Percentiles rank a stretch among this genome's conserved stretches.
Evolutionary conservation across 1,140 invertebrate genomes (phyloP).

Genomic region (Drosophila athabasca): DNA sequence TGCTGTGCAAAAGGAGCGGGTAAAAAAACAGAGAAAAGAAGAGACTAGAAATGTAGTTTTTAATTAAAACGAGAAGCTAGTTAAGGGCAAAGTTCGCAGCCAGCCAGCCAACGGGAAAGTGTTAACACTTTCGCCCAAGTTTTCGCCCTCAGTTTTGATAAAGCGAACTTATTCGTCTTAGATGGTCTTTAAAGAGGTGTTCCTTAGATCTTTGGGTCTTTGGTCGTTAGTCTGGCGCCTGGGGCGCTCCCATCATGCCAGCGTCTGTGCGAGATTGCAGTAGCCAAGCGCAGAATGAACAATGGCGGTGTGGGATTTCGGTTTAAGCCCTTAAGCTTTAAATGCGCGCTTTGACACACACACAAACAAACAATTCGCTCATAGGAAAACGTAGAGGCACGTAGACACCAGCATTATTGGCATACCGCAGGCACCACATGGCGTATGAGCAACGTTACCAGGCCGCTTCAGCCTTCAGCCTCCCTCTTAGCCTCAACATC

Average conservation of each 20-base stretch:
- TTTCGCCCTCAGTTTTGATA: background rate
- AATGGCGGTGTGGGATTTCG: conserved; percentile 63
- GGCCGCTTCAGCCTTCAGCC: no score
- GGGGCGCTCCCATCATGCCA: conserved; percentile 11
- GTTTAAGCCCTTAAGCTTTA: conserved; percentile 65
- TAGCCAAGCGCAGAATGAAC: conserved; percentile 57
- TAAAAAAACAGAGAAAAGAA: conserved; percentile 5
- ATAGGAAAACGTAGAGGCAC: conserved; percentile 14
- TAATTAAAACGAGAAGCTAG: conserved; percentile 69
- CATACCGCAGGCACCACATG: conserved; percentile 60
- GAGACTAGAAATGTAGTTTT: conserved; percentile 64
- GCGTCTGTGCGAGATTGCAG: conserved; percentile 47
- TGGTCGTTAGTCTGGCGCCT: conserved; percentile 1
- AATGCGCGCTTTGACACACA: conserved; percentile 52
- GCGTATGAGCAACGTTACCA: conserved; percentile 61
- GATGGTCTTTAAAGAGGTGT: conserved; percentile 28
- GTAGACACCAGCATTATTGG: conserved; percentile 52
- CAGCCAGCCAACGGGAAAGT: conserved; percentile 37
- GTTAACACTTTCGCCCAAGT: conserved; percentile 53
- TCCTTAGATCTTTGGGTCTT: background rate
- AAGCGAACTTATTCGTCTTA: conserved; percentile 52
- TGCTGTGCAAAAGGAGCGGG: conserved; percentile 18
- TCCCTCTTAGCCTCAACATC: conserved; percentile 18
- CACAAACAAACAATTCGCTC: background rate
- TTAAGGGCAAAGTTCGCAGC: conserved; percentile 55